Evolutionary conservation across 2,888 invertebrate genomes (phyloP).

Genomic region (Amphiduros pacificus): DNA sequence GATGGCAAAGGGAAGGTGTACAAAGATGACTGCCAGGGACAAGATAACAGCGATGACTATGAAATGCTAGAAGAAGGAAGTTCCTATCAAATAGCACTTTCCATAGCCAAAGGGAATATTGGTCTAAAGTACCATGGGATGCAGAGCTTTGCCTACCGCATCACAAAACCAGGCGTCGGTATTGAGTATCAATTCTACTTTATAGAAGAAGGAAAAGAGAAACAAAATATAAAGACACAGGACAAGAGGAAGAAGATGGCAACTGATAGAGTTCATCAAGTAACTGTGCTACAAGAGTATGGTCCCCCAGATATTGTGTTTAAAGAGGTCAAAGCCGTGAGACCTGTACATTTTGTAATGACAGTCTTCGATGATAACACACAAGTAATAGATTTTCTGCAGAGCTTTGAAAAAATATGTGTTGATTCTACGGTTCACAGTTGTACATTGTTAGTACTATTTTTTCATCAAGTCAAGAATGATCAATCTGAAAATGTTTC

Average conservation of each 20-base stretch:
- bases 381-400: too few species aligned
- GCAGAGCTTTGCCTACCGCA: slow-evolving; percentile 3
- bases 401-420: too few species aligned
- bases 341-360: not conserved
- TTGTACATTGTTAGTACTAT: too few species aligned
- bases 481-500: too few species aligned
- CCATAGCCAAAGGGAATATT: too few species aligned
- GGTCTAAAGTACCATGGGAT: too few species aligned
- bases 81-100: too few species aligned
- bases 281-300: slow-evolving; percentile 7
- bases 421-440: too few species aligned
- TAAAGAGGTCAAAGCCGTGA: slow-evolving; percentile 5
- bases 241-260: not conserved
- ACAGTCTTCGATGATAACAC: not conserved
- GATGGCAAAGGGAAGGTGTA: slow-evolving; percentile 5
- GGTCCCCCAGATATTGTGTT: slow-evolving; percentile 1
- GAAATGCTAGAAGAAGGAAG: too few species aligned
- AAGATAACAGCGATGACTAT: too few species aligned
- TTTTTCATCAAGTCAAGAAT: too few species aligned
- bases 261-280: slow-evolving; percentile 5
- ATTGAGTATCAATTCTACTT: slow-evolving; percentile 14
- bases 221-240: too few species aligned
- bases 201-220: not conserved
- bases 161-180: slow-evolving; percentile 8
- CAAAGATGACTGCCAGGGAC: slow-evolving; percentile 1